A percentile compares a stretch with the other conserved stretches of the same genome.
Evolutionary conservation across 1,140 invertebrate genomes (phyloP).

Genomic region (Chionoecetes opilio): DNA sequence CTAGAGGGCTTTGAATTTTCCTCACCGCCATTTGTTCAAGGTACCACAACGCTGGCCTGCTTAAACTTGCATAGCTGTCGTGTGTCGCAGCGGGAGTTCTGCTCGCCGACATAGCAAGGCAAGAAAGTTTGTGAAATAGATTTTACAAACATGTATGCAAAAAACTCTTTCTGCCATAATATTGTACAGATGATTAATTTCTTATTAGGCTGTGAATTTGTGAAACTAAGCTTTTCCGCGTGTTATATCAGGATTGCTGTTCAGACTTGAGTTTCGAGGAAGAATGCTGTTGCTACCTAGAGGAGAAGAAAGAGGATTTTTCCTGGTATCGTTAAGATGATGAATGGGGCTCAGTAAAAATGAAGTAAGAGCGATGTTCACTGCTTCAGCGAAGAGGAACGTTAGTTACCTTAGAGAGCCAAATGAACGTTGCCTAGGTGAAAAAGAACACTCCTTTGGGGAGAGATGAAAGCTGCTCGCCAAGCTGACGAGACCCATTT

Average conservation of each 20-base stretch:
- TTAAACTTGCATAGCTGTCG: slow-evolving; percentile 3
- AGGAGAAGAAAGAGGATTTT: not conserved
- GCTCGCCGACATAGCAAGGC: too few relatives aligned
- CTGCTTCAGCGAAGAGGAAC: not conserved
- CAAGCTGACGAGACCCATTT: too few relatives aligned
- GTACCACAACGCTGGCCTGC: not conserved
- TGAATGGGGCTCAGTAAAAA: not conserved
- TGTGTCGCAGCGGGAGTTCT: not conserved
- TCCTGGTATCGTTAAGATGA: not conserved
- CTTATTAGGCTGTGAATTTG: too few relatives aligned
- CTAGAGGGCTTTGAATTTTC: not conserved
- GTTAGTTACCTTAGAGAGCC: not conserved
- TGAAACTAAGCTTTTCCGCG: too few relatives aligned
- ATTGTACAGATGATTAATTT: too few relatives aligned
- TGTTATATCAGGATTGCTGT: too few relatives aligned
- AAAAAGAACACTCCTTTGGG: not conserved
- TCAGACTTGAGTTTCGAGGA: too few relatives aligned
- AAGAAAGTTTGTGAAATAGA: too few relatives aligned
- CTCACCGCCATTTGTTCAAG: not conserved
- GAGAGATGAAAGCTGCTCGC: not conserved
- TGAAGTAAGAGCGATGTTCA: not conserved
- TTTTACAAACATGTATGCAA: too few relatives aligned
- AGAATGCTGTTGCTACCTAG: not conserved
- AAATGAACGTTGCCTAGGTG: not conserved
- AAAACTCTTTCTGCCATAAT: too few relatives aligned